Base-by-base conservation (phyloP, 2,888 invertebrate genomes). In the Theretra japonica region DNA sequence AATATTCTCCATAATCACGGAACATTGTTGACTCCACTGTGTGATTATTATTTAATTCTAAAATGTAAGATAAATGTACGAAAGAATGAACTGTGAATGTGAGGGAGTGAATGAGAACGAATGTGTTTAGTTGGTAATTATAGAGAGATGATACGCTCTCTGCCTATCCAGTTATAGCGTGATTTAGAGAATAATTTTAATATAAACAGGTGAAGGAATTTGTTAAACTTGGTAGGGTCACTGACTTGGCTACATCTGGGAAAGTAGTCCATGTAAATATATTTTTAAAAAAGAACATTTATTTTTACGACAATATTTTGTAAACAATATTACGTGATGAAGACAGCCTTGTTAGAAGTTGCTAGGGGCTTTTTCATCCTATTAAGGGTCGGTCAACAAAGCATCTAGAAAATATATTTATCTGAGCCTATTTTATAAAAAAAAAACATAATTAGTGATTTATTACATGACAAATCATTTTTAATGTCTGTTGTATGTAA, bases 21-120 rank as follows among this genome's bases (percentile, higher is more conserved):
- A 65, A 48, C 62, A 62, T 62, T 62, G 28, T 65, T 21, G 23
- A 65, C 65, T 65, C 65, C 65, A 65, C 65, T 65, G 65, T 6
- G 65, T 65, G 65, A 65, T 65, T 48, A 21, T 48, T 65, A 41
- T n/a, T 21, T 62, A 48, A 41, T 25, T 23, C 17, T 23, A 65
- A 25, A 53, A 25, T 25, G 48, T 65, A 65, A 65, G 65, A 65
- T 65, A 48, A 21, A 41, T 23, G 65, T 41, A 23, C 48, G 65
- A 48, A 65, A 23, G 58, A 28, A 53, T n/a, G 53, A 53, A 41
- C 41, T 41, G 53, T 58, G 25, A 58, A 11, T 65, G 41, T n/a
- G 8, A 48, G 2, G 11, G 21, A 48, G 11, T 48, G 48, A 41
- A 65, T 65, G 41, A 41, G 11, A 59, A 59, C 17, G 58, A 59